These are phyloP conservation scores for Phoebastria nigripes DNA, from an alignment of 2,797 vertebrate genomes.

Conservation along the genomic window DNA sequence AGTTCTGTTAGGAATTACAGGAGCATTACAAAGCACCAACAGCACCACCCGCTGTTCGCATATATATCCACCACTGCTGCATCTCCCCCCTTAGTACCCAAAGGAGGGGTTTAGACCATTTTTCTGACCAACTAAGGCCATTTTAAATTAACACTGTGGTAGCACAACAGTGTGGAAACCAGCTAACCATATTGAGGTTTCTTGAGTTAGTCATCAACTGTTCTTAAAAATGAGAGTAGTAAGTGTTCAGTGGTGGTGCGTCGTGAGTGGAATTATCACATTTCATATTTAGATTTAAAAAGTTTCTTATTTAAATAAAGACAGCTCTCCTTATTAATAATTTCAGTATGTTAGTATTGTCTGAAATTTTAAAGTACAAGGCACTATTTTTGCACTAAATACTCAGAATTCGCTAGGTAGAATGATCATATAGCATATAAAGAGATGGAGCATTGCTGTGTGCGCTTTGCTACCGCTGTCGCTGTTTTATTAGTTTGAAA, in stretches of 20 bases:
- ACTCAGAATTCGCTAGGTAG: not conserved
- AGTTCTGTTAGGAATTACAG: not conserved
- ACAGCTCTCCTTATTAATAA: not conserved
- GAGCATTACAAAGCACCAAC: not conserved
- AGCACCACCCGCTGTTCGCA: conserved; percentile 26
- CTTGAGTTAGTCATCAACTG: not conserved
- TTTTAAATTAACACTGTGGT: not conserved
- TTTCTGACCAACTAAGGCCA: not conserved
- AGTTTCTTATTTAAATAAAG: not conserved
- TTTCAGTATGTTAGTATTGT: not conserved
- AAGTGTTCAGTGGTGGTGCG: accelerated
- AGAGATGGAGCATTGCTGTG: not conserved
- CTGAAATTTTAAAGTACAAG: not conserved
- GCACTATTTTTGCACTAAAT: not conserved
- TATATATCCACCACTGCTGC: not conserved
- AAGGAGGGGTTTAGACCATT: not conserved
- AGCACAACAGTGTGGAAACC: not conserved
- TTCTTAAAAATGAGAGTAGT: not conserved
- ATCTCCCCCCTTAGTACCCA: not conserved
- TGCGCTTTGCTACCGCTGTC: not conserved
- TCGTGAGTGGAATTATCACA: not conserved
- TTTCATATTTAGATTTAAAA: not conserved
- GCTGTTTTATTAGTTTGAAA: not conserved
- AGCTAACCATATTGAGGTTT: not conserved
- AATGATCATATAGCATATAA: not conserved